A percentile compares a stretch with the other conserved stretches of the same genome.
phyloP scores from a whole-genome alignment of 2,888 invertebrate genomes.

The Hedya salicella region DNA sequence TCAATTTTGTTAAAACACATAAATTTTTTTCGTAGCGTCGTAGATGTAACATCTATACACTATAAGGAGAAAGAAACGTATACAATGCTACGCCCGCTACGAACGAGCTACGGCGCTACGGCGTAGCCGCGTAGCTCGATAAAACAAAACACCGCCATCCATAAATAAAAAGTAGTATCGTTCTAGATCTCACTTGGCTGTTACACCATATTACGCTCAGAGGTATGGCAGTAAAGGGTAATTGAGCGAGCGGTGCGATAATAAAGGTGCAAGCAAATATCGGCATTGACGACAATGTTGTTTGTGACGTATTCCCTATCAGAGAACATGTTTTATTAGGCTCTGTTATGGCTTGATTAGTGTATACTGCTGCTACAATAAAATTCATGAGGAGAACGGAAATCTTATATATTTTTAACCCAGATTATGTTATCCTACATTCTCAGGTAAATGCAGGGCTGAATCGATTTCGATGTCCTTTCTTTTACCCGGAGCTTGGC shows the following conservation, averaged over 20 bases:
- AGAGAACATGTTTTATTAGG: background rate
- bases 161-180: background rate
- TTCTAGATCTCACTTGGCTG: background rate
- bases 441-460: no score
- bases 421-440: no score
- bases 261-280: slow-evolving; percentile 13
- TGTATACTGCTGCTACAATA: background rate
- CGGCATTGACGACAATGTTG: slow-evolving; percentile 15
- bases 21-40: no score
- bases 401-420: no score
- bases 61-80: background rate
- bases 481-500: no score
- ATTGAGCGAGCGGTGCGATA: slow-evolving; percentile 14
- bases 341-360: background rate
- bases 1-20: no score
- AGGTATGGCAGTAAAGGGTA: slow-evolving; percentile 10
- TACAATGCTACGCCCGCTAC: slow-evolving; percentile 17
- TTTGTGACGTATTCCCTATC: background rate
- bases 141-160: slow-evolving; percentile 13
- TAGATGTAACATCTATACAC: background rate
- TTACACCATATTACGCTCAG: background rate
- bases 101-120: slow-evolving; percentile 1
- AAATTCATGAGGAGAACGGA: no score
- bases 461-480: no score
- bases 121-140: slow-evolving; percentile 38